These are phyloP conservation scores for Pantherophis guttatus DNA, from an alignment of 2,113 vertebrate species.

Conservation along the genomic window DNA sequence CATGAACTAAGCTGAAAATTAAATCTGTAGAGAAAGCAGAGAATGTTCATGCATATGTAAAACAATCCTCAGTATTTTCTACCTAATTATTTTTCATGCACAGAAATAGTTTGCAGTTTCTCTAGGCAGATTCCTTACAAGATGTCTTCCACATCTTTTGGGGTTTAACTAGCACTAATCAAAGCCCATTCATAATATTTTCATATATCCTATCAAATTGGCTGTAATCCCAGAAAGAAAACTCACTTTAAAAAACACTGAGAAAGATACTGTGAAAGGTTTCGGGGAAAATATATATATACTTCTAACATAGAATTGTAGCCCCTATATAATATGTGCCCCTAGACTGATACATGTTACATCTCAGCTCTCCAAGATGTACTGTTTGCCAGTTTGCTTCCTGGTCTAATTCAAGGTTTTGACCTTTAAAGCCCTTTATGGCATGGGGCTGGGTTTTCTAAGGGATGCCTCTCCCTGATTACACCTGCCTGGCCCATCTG, in stretches of 20 bases:
- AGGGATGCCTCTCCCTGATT: not conserved
- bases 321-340: not conserved
- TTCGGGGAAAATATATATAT: not conserved
- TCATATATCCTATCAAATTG: slow-evolving; percentile 20
- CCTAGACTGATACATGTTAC: not conserved
- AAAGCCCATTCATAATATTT: slow-evolving; percentile 21
- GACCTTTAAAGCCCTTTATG: not conserved
- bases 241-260: slow-evolving; percentile 4
- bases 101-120: not conserved
- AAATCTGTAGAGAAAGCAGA: not conserved
- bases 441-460: not conserved
- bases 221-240: slow-evolving; percentile 7
- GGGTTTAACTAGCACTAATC: slow-evolving; percentile 22
- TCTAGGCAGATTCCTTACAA: slow-evolving; percentile 1
- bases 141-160: slow-evolving; percentile 4
- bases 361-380: not conserved
- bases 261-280: slow-evolving; percentile 37
- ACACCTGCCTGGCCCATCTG: not conserved
- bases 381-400: not conserved
- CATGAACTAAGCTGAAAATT: not conserved
- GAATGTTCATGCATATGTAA: not conserved
- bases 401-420: not conserved
- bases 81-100: not conserved
- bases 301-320: not conserved
- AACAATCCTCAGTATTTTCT: not conserved